Conservation (phyloP, 1,140 invertebrate genomes). For the Halotydeus destructor region DNA sequence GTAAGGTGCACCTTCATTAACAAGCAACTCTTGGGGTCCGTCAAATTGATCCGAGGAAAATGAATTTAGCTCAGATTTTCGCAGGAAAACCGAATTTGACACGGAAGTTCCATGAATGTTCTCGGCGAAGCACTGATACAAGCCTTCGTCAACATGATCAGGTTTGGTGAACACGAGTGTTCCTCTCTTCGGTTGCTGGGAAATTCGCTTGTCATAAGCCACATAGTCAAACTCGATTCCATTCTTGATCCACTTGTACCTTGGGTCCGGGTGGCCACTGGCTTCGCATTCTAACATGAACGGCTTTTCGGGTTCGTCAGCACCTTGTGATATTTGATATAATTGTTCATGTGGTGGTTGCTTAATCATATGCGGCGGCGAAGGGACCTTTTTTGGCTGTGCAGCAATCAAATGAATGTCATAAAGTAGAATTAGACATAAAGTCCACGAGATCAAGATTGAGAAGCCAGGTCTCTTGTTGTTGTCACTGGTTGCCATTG, state of each 20-base stretch:
- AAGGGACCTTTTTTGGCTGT: conserved; percentile 21
- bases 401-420: no score
- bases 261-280: conserved; percentile 66
- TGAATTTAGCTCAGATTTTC: conserved; percentile 79
- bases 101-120: conserved; percentile 86
- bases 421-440: no score
- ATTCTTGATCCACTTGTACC: conserved; percentile 90
- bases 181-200: conserved; percentile 69
- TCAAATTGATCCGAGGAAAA: conserved; percentile 47
- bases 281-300: conserved; percentile 87
- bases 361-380: conserved; percentile 65
- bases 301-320: conserved; percentile 70
- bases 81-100: conserved; percentile 77
- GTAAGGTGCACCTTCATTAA: conserved; percentile 64
- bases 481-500: no score
- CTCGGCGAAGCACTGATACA: conserved; percentile 90
- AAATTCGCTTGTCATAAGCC: conserved; percentile 76
- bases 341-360: conserved; percentile 72
- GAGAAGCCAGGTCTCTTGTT: no score
- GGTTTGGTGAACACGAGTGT: conserved; percentile 72
- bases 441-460: no score
- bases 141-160: conserved; percentile 61
- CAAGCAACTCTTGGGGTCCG: conserved; percentile 22
- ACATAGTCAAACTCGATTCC: conserved; percentile 70
- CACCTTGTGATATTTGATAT: conserved; percentile 59